Evolutionary conservation across 2,888 invertebrate genomes (phyloP).

Genomic region (Agrotis clavis): DNA sequence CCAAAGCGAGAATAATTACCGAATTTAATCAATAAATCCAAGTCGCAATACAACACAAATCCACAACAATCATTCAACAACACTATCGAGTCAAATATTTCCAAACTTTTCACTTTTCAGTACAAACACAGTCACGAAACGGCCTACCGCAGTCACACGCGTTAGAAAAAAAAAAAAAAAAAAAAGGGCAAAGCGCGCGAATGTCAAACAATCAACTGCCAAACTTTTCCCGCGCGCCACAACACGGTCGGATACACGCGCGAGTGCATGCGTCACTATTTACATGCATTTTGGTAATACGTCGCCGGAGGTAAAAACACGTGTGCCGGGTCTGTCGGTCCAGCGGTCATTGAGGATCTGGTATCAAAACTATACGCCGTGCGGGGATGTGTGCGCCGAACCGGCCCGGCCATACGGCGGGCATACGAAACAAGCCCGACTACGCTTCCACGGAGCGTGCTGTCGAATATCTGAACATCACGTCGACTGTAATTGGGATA

Average conservation of each 20-base stretch:
- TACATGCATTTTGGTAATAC: slow-evolving; percentile 84
- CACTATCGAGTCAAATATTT: slow-evolving; percentile 50
- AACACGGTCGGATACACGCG: slow-evolving; percentile 77
- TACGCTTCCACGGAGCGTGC: slow-evolving; percentile 72
- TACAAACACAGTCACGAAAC: slow-evolving; percentile 62
- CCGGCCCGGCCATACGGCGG: slow-evolving; percentile 85
- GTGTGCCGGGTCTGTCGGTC: slow-evolving; percentile 92
- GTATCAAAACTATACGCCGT: slow-evolving; percentile 85
- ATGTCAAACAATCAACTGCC: slow-evolving; percentile 71
- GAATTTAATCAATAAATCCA: slow-evolving; percentile 54
- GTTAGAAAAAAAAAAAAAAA: slow-evolving; percentile 66
- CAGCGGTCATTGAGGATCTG: slow-evolving; percentile 92
- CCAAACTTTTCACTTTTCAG: slow-evolving; percentile 64
- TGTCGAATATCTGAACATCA: slow-evolving; percentile 86
- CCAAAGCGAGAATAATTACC: slow-evolving; percentile 46
- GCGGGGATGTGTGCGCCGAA: slow-evolving; percentile 86
- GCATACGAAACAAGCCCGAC: slow-evolving; percentile 87
- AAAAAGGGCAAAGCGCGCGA: slow-evolving; percentile 75
- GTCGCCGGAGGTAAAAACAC: slow-evolving; percentile 82
- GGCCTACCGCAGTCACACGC: slow-evolving; percentile 60
- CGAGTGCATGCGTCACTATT: slow-evolving; percentile 80
- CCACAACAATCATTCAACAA: slow-evolving; percentile 57
- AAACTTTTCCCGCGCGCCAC: slow-evolving; percentile 79
- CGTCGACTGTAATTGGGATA: slow-evolving; percentile 89
- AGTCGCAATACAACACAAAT: slow-evolving; percentile 50